Conservation (phyloP, 2,888 invertebrate species). For the Octodonta nipae region DNA sequence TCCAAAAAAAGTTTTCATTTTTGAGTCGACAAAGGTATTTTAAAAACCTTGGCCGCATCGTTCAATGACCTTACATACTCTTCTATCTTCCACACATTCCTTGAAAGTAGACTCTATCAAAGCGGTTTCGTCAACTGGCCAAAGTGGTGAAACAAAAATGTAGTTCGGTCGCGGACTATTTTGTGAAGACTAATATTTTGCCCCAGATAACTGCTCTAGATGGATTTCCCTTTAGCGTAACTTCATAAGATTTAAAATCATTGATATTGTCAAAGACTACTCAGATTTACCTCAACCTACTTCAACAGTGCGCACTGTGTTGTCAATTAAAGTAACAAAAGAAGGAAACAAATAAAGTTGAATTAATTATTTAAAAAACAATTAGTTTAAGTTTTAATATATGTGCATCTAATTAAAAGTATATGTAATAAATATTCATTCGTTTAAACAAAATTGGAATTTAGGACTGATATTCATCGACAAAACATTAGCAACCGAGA, state of each 20-base stretch:
- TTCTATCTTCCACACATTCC: too few species aligned
- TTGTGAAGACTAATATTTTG: background rate
- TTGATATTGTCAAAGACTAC: background rate
- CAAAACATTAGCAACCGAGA: background rate
- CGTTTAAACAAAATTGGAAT: background rate
- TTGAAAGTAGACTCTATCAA: too few species aligned
- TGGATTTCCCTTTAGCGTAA: background rate
- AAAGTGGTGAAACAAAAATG: background rate
- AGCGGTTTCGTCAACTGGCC: background rate
- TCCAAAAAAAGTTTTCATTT: too few species aligned
- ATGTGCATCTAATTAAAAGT: too few species aligned
- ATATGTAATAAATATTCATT: background rate
- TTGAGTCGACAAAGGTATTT: too few species aligned
- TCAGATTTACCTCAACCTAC: background rate
- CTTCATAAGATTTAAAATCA: background rate
- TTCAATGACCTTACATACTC: too few species aligned
- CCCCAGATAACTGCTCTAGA: background rate
- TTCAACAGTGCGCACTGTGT: too few species aligned
- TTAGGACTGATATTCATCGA: background rate
- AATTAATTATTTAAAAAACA: too few species aligned
- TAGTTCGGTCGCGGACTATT: background rate
- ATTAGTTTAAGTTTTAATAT: too few species aligned
- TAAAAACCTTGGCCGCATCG: too few species aligned
- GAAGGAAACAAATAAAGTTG: too few species aligned
- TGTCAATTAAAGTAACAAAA: too few species aligned